A percentile compares a stretch with the other conserved stretches of the same genome.
Conservation (phyloP, 2,797 vertebrate species). For the Tenualosa ilisha region DNA sequence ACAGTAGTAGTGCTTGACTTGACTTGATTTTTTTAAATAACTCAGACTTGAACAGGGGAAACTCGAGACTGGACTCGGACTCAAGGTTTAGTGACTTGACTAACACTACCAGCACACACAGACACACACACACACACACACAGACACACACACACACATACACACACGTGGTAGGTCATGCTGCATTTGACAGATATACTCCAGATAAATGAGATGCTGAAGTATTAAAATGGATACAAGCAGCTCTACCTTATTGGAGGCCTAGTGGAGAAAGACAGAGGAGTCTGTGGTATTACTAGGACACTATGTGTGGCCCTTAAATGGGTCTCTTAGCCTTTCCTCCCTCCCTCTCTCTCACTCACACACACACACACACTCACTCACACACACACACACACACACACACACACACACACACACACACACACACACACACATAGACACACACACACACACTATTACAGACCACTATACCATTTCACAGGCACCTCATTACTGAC, state of each 20-base stretch:
- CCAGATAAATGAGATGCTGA: neutral
- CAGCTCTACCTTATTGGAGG: neutral
- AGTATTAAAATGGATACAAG: neutral
- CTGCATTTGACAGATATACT: neutral
- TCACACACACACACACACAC: neutral
- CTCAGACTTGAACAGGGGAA: too few relatives aligned
- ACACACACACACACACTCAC: neutral
- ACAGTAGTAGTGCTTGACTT: too few relatives aligned
- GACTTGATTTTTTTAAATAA: too few relatives aligned
- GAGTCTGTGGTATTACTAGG: neutral
- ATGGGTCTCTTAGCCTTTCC: neutral
- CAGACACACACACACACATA: neutral
- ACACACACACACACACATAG: neutral
- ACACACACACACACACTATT: neutral
- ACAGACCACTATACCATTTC: too few relatives aligned
- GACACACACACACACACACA: slow-evolving; percentile 7
- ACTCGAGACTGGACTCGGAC: too few relatives aligned
- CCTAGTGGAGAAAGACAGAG: neutral
- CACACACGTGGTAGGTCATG: neutral
- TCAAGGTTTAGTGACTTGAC: too few relatives aligned
- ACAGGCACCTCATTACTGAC: neutral
- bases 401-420: neutral
- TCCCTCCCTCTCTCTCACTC: neutral
- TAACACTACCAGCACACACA: neutral
- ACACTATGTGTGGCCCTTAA: neutral